Conservation (phyloP, 1,140 invertebrate genomes). For the Nephotettix cincticeps region DNA sequence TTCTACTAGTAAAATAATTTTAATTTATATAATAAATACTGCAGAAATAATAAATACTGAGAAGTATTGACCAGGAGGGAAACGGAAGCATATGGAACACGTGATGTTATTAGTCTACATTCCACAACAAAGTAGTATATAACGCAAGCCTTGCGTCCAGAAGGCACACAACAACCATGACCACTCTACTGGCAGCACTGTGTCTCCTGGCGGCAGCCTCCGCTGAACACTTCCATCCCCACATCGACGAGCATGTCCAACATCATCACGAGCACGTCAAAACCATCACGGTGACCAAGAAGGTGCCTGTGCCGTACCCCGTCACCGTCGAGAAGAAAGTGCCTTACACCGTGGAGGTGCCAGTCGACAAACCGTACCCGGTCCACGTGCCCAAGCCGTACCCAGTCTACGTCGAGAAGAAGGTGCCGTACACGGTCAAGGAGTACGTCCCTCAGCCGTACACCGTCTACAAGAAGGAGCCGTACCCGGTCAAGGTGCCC, state of each 20-base stretch:
- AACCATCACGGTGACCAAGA: not conserved
- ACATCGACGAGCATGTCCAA: not conserved
- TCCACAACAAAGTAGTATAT: too few species aligned
- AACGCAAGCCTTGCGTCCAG: too few species aligned
- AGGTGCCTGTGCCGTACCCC: constrained; percentile 4
- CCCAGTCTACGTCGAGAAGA: constrained; percentile 43
- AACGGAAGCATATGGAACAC: too few species aligned
- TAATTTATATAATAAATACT: too few species aligned
- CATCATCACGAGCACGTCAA: not conserved
- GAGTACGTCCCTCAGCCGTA: constrained; percentile 36
- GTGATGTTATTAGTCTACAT: too few species aligned
- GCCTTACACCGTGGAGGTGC: constrained; percentile 19
- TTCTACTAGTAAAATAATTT: too few species aligned
- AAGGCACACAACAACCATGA: too few species aligned
- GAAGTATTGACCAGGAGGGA: too few species aligned
- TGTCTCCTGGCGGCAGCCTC: too few species aligned
- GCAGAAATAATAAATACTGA: too few species aligned
- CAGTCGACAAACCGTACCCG: constrained; percentile 44
- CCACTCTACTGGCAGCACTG: too few species aligned
- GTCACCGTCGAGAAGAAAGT: constrained; percentile 40
- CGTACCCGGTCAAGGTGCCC: constrained; percentile 58
- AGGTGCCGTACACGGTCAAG: constrained; percentile 50
- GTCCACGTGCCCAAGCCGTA: constrained; percentile 57
- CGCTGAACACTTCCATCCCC: not conserved
- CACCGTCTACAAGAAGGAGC: constrained; percentile 37